Evolutionary conservation across 2,113 vertebrate genomes (phyloP), one percentile per base, ranked within the genome.

Genomic region (Leucopsar rothschildi): DNA sequence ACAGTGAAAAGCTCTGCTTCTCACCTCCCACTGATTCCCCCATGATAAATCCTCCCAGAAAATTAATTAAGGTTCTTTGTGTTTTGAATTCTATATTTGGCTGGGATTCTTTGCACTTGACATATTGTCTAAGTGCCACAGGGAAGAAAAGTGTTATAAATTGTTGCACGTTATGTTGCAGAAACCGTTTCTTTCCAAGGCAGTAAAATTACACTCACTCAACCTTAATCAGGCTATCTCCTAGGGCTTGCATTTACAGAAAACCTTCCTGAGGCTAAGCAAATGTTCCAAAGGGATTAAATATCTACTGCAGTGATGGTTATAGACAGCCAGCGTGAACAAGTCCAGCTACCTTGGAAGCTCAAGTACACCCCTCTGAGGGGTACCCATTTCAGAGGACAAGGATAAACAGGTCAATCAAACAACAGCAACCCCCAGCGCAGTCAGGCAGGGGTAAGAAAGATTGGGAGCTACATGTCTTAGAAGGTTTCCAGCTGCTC

Each of bases 71-170:
- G 42, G 50, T n/a, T 82, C 2, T 2, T 52, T 73, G 39, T 78
- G 42, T 75, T 88, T 90, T 76, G n/a, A 71, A 59, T 80, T 72
- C 57, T 66, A 28, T 77, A 80, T 88, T 91, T 93, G 80, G n/a
- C 61, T 87, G 71, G 18, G 69, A 64, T 72, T 71, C 73, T 76
- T 91, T 82, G 44, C 2, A 3, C 45, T 90, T 61, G 72, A 70
- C 37, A 33, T 60, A 57, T 44, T 87, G 68, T 87, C 0, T 35
- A 76, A 76, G 35, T 76, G 81, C 42, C 45, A 25, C n/a, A n/a
- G 63, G 78, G 55, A 94, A 91, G 66, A 87, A 73, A 87, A 85
- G 9, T 2, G 1, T 57, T 68, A 42, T 12, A 72, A 85, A 79
- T 50, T 69, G 61, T 84, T 86, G 47, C 23, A 47, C 23, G 17